Base-by-base conservation (phyloP, 1,140 invertebrate species). In the Brachionus manjavacas region DNA sequence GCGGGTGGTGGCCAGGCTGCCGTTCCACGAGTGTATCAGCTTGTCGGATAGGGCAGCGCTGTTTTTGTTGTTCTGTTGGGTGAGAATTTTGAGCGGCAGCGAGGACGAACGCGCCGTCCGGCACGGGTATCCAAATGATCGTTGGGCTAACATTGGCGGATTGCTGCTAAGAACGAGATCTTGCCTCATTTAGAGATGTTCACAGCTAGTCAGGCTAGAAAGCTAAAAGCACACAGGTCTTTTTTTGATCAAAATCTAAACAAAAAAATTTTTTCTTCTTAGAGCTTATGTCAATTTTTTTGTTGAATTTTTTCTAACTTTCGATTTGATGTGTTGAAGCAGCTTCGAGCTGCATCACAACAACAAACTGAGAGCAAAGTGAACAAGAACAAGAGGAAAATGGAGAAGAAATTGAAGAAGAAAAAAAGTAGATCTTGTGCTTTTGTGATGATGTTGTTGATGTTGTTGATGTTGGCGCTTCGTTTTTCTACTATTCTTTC, bases 151-250 rank as follows among this genome's bases (percentile, higher is more conserved):
- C 16, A 41, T 72, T 72, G 14, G 35, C 14, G 68, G 35, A 68
- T 68, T 68, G 31, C 66, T 68, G 16, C n/a, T 43, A 20, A 72
- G 39, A n/a, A 72, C 68, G 9, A 72, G 68, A 72, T 72, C 68
- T 72, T 72, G 68, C 68, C 68, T 72, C 68, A 72, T 72, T 72
- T 60, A 35, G 4, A 60, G 52, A 60, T 20, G 52, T 25, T 60
- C 52, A 60, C 52, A 60, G 52, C 52, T 55, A 55, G 52, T 55
- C 52, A 55, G 52, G 52, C 52, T 60, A 25, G 16, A 60, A 60
- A 60, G 52, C 52, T 60, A 60, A 60, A 60, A 60, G 9, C 52
- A 60, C 52, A 20, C n/a, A 55, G 2, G 52, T 60, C 52, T 60
- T 52, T 52, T 16, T 28, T 1, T 28, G 1, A 28, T 2, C 1